phyloP scores from a whole-genome alignment of 2,113 vertebrate genomes.

The Mastomys natalensis region DNA sequence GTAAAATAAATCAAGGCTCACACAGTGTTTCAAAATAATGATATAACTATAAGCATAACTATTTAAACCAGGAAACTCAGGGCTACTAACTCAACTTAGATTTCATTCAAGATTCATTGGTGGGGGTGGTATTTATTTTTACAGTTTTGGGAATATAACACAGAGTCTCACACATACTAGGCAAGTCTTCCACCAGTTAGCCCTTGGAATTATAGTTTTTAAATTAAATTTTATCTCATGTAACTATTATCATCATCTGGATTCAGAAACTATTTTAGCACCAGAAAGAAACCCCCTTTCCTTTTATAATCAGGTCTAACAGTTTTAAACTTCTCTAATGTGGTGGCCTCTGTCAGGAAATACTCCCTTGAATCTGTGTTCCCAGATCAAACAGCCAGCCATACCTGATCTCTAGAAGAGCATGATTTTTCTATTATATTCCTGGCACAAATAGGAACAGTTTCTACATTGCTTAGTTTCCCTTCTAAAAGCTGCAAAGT shows the following conservation, averaged over 20 bases:
- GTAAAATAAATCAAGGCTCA: conserved; percentile 2
- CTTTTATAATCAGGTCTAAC: conserved; percentile 16
- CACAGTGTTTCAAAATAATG: neutral
- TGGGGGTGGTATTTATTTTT: neutral
- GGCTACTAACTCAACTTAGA: conserved; percentile 39
- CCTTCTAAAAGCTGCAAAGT: conserved; percentile 31
- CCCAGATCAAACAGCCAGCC: neutral
- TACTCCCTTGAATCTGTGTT: neutral
- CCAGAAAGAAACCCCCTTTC: neutral
- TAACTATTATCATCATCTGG: neutral
- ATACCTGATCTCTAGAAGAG: neutral
- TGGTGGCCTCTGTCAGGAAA: neutral
- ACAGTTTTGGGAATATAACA: neutral
- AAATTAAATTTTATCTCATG: neutral
- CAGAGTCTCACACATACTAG: neutral
- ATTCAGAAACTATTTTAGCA: conserved; percentile 19
- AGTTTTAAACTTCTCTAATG: conserved; percentile 43
- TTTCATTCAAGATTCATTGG: conserved; percentile 35
- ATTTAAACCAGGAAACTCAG: conserved; percentile 25
- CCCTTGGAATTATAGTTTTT: neutral
- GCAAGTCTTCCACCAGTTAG: neutral
- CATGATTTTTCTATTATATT: conserved; percentile 44
- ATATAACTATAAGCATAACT: conserved; percentile 33
- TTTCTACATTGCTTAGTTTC: conserved; percentile 28
- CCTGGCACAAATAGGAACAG: neutral